Base-by-base conservation (phyloP, 2,113 vertebrate species). In the Seriola dumerili region DNA sequence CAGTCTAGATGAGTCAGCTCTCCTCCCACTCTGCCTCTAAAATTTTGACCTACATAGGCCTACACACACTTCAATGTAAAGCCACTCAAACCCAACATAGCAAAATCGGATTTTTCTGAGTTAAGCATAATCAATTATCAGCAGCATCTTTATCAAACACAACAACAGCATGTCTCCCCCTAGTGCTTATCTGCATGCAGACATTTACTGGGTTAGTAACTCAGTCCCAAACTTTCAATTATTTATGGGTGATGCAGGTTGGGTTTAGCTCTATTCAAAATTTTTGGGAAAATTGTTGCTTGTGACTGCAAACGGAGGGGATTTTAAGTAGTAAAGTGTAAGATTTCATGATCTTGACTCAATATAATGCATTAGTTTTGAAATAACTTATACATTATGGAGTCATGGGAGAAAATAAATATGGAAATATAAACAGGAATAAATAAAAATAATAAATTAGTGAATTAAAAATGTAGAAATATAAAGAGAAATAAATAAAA, bases 131-230 rank as follows among this genome's bases (percentile, higher is more conserved):
- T 25, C 68, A 85, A 89, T 88, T 83, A 88, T 73, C 68, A 84
- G 61, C 78, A 85, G 62, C 68, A 50, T 79, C 76, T 82, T 80
- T 84, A 38, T 65, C 59, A 86, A 68, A 66, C 76, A n/a, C 78
- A 81, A 80, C 58, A 89, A 86, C 85, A 78, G 81, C 86, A 87
- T 82, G 75, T 79, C 88, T 89, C 87, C 83, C 83, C 69, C 86
- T 88, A 88, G 90, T 73, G 90, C 83, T 81, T 83, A 76, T 72
- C 64, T 71, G 55, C 76, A 72, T 70, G 73, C 16, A 72, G 79
- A 77, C 80, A 77, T 17, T 6, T 29, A 14, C 55, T 17, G 14
- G 52, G 40, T 12, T 42, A 36, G 74, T 54, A 46, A 80, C 58
- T 42, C 64, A 54, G 50, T 34, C n/a, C 58, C 29, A 42, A 58